phyloP scores from a whole-genome alignment of 2,888 invertebrate species.

The Acanthosepion pharaonis region DNA sequence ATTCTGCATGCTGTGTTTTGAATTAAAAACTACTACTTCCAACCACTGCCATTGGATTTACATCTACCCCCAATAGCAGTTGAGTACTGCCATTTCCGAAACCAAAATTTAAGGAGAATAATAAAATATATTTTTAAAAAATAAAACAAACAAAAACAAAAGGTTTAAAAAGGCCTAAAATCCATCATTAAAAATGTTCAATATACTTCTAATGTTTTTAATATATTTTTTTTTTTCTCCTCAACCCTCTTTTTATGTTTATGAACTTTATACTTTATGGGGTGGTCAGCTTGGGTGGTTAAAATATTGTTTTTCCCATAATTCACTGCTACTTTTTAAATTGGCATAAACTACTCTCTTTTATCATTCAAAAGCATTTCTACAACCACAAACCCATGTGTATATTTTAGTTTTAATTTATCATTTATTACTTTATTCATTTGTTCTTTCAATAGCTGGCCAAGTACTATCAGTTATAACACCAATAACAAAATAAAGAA shows the following conservation, averaged over 20 bases:
- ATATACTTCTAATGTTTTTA: no score
- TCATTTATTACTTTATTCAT: not conserved
- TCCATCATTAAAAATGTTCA: not conserved
- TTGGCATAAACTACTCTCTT: not conserved
- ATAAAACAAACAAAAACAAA: not conserved
- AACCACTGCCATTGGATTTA: not conserved
- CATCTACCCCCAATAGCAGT: conserved; percentile 33
- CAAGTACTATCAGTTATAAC: not conserved
- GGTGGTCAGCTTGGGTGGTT: not conserved
- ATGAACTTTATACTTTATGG: not conserved
- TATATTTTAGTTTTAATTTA: not conserved
- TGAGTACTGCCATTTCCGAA: not conserved
- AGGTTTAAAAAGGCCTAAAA: not conserved
- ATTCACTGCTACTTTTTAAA: not conserved
- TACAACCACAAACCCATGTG: not conserved
- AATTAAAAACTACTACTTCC: not conserved
- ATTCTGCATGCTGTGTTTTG: not conserved
- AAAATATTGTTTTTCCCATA: not conserved
- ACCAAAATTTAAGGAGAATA: not conserved
- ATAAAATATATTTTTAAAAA: not conserved
- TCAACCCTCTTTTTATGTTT: not conserved
- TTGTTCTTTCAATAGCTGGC: not conserved
- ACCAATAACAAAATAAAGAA: no score
- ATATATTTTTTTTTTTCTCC: no score
- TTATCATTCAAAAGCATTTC: not conserved